Evolutionary conservation across 2,888 invertebrate genomes (phyloP), one percentile per base, ranked within the genome.

Genomic region (Allolobophora icterica): DNA sequence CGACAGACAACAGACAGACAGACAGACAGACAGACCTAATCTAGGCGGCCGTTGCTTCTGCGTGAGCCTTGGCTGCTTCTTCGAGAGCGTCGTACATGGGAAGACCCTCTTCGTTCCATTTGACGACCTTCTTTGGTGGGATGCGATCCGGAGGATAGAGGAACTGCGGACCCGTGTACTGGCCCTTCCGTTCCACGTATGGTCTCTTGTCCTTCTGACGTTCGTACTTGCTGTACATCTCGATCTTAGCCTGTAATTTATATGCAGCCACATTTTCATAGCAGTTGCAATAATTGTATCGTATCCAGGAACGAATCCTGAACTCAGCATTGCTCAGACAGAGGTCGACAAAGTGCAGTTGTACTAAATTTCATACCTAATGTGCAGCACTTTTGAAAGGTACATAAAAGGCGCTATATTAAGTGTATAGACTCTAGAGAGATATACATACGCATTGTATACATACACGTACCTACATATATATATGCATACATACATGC

Each of bases 171-270:
- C 93, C 93, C 15, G 58, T 84, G 91, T 94, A 95, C 90, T 95
- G 93, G 90, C 93, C 93, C 91, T 94, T 93, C 52, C 95, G 93
- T 89, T 95, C 94, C 21, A 92, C 93, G 92, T 95, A 95, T 13
- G 94, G 93, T 91, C 95, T 92, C 92, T 94, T 94, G 93, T 95
- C 95, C 71, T 95, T 95, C 90, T 94, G 94, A 17, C 95, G 93
- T 92, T 95, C 95, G 92, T 95, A 95, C 93, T 95, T 94, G 93
- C 95, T 95, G 94, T 94, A 95, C 93, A 95, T 94, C 92, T 94
- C 94, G 91, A 95, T 94, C 93, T 95, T 95, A 58, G 93, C 90
- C 93, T 93, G 91, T 34, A 90, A 58, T 35, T 34, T 42, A 89
- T 45, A 38, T 40, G 24, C 17, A 35, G 38, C 71, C 71, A 5